These are phyloP conservation scores for Hydrochoerus hydrochaeris DNA, from an alignment of 2,113 vertebrate genomes.

Conservation along the genomic window DNA sequence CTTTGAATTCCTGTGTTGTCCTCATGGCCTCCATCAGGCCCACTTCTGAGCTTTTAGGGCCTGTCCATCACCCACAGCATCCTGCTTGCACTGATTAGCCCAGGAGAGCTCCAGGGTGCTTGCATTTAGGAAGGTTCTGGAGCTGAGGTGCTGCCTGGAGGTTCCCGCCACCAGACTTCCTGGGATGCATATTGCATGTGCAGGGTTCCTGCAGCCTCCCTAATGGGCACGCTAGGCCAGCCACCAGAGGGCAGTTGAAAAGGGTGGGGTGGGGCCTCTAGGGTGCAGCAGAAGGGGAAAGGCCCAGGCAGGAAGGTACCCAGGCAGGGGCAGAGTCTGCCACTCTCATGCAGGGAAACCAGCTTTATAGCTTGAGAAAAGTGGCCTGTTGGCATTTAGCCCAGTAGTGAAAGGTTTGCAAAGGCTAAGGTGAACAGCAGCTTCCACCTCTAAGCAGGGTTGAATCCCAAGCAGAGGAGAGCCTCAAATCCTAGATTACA, in stretches of 20 bases:
- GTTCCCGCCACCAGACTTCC: not conserved
- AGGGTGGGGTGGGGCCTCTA: accelerated
- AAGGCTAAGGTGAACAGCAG: not conserved
- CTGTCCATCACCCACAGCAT: accelerated
- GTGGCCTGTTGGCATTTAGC: not conserved
- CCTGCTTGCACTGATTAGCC: accelerated
- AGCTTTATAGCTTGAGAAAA: not conserved
- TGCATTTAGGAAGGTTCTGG: not conserved
- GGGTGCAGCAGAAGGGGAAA: not conserved
- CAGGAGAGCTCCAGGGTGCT: accelerated
- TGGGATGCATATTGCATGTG: not conserved
- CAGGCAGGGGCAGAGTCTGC: not conserved
- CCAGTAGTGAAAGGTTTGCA: too few species aligned
- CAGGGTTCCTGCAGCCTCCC: accelerated
- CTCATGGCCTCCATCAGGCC: not conserved
- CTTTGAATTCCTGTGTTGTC: not conserved
- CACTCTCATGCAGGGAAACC: not conserved
- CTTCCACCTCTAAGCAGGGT: not conserved
- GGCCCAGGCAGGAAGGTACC: not conserved
- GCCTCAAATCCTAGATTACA: not conserved
- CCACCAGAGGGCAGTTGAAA: not conserved
- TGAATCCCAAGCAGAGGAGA: not conserved
- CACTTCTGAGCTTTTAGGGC: not conserved
- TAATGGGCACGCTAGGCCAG: not conserved
- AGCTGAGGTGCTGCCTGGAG: accelerated